Base-by-base conservation (phyloP, 1,140 invertebrate genomes). In the Venturia canescens region DNA sequence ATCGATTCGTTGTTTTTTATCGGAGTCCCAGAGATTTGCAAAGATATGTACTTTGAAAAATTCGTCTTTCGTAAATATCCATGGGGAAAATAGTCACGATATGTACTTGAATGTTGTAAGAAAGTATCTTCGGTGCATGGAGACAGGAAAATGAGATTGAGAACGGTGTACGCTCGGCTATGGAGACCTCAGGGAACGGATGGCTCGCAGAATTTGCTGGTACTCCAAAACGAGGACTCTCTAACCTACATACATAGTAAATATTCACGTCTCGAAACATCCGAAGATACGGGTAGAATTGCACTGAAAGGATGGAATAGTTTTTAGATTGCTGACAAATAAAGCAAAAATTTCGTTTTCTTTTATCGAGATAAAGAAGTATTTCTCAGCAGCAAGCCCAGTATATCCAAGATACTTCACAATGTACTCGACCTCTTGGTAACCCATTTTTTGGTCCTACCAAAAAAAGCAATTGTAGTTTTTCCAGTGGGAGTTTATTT, bases 81-180 rank as follows among this genome's bases (percentile, higher is more conserved):
- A n/a, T 27, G 18, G 27, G 72, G 23, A 75, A 18, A 5, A 50
- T 31, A 53, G 70, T n/a, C 48, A 18, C 72, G 48, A 26, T 34
- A 57, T 27, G 72, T 18, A 48, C 72, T 75, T 21, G 18, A 21
- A 75, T 23, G 38, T 75, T 53, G 31, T n/a, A 9, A 13, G 72
- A 57, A 53, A 78, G 50, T 29, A 48, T 38, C 60, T 34, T 74
- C 70, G 16, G 21, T 18, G 16, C 26, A 15, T 27, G 72, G 15
- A 53, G 48, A 38, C 29, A 78, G 60, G 44, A 31, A 69, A 23
- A 26, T 23, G 60, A 63, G 60, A 27, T n/a, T 6, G n/a, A 26
- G 60, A 63, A 44, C 11, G 38, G 38, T 44, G 38, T 44, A 44
- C 38, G 13, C 38, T 44, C 60, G 60, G 27, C 5, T 23, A 63